phyloP scores from a whole-genome alignment of 2,113 vertebrate species.

The Megatriorchis doriae region DNA sequence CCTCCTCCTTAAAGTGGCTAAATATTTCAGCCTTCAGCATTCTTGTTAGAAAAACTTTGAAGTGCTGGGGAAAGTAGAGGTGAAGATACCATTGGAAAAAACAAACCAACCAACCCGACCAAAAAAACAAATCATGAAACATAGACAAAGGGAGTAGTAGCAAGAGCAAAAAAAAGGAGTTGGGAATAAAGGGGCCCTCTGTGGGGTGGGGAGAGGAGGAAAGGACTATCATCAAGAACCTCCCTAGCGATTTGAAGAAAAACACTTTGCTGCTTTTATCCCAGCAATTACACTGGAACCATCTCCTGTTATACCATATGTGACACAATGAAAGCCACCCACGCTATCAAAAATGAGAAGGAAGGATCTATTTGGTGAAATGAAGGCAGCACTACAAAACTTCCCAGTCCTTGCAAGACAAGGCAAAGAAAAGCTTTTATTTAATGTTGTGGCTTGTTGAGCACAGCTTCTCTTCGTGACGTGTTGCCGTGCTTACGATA shows the following conservation, averaged over 20 bases:
- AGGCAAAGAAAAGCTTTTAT: constrained; percentile 20
- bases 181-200: background rate
- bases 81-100: background rate
- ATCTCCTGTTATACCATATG: background rate
- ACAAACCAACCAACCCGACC: background rate
- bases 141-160: background rate
- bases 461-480: background rate
- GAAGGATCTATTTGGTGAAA: background rate
- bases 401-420: background rate
- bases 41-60: background rate
- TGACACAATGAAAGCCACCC: background rate
- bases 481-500: background rate
- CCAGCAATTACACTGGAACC: constrained; percentile 3
- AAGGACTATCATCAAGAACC: background rate
- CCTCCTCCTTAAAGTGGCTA: background rate
- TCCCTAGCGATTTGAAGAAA: background rate
- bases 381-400: background rate
- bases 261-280: constrained; percentile 5
- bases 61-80: background rate
- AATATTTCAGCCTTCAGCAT: background rate
- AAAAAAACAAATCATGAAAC: background rate
- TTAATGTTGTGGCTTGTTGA: constrained; percentile 18
- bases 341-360: background rate
- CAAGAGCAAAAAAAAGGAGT: background rate
- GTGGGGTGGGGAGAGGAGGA: background rate